These are phyloP conservation scores for Polydrusus cervinus DNA, from an alignment of 2,888 invertebrate genomes.

Conservation along the genomic window DNA sequence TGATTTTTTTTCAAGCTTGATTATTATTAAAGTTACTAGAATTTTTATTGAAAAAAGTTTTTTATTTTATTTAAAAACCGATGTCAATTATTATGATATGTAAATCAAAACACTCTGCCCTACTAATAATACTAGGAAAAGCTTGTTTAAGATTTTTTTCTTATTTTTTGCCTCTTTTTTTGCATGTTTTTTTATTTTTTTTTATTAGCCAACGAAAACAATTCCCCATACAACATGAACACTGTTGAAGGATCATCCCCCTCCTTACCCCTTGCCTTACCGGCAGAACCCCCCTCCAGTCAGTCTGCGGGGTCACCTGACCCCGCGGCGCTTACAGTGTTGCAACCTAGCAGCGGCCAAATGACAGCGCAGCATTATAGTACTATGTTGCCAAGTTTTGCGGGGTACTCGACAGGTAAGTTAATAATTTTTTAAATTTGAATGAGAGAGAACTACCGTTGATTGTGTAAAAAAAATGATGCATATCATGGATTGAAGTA, in stretches of 20 bases:
- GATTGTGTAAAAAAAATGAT: no score
- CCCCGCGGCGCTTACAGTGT: slow-evolving; percentile 72
- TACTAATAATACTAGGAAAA: background rate
- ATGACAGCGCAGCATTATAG: slow-evolving; percentile 73
- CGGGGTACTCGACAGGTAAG: slow-evolving; percentile 78
- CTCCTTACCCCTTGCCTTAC: slow-evolving; percentile 72
- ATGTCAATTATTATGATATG: background rate
- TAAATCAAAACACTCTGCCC: background rate
- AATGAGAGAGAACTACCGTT: no score
- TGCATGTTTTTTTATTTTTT: slow-evolving; percentile 65
- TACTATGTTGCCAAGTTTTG: slow-evolving; percentile 80
- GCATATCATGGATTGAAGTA: no score
- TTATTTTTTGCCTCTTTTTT: slow-evolving; percentile 63
- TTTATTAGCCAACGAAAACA: slow-evolving; percentile 68
- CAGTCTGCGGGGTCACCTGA: slow-evolving; percentile 73
- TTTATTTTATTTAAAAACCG: background rate
- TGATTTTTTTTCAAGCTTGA: background rate
- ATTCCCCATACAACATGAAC: slow-evolving; percentile 71
- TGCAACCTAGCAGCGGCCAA: slow-evolving; percentile 74
- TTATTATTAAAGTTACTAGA: background rate
- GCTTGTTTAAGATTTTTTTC: slow-evolving; percentile 50
- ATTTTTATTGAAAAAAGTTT: background rate
- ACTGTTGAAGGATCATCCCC: slow-evolving; percentile 72
- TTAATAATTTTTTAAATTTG: background rate
- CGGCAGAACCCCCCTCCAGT: slow-evolving; percentile 70